Conservation (phyloP, 2,797 vertebrate species). For the Liparis tanakae region DNA sequence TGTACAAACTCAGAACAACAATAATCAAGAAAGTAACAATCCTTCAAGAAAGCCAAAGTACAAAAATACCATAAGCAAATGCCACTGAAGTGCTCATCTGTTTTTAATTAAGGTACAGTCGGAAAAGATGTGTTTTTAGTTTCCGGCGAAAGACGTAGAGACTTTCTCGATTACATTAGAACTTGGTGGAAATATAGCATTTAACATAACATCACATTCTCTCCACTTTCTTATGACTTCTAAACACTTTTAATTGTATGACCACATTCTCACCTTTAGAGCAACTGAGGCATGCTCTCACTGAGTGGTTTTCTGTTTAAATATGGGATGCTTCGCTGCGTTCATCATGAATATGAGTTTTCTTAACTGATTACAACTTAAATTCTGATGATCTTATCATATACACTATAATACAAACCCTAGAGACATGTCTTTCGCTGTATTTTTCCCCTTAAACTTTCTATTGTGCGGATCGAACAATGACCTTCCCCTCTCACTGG, state of each 20-base stretch:
- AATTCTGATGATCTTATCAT: conserved; percentile 40
- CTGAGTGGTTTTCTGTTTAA: conserved; percentile 8
- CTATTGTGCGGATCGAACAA: conserved; percentile 92
- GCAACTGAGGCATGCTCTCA: background rate
- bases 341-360: conserved; percentile 23
- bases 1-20: no score
- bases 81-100: no score
- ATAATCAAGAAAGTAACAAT: no score
- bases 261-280: background rate
- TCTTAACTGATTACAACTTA: conserved; percentile 34
- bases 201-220: no score
- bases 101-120: no score
- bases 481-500: conserved; percentile 85
- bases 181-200: background rate
- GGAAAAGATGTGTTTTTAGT: no score
- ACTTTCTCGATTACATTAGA: background rate
- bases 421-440: conserved; percentile 26
- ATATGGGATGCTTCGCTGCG: background rate
- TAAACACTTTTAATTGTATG: background rate
- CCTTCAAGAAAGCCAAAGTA: no score
- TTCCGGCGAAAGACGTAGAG: no score
- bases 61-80: no score
- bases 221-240: background rate
- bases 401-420: conserved; percentile 20
- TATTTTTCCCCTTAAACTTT: conserved; percentile 72